Evolutionary conservation across 2,113 vertebrate genomes (phyloP).

Genomic region (Callaeas wilsoni): DNA sequence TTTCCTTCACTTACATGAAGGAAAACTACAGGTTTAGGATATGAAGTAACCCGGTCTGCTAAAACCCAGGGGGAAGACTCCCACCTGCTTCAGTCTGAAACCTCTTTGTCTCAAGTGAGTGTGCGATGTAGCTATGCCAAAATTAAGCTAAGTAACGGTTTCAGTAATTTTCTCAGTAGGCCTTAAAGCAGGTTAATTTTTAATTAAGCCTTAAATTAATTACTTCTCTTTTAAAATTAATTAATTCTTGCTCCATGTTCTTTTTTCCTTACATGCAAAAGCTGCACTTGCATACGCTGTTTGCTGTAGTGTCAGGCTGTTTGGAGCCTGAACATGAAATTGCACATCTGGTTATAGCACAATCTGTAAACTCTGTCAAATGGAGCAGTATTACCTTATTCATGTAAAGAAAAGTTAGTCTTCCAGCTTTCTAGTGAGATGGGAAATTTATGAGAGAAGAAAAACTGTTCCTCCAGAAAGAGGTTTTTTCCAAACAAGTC

Average conservation of each 20-base stretch:
- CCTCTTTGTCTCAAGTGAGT: background rate
- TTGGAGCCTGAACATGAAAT: background rate
- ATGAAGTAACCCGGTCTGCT: background rate
- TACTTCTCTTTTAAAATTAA: background rate
- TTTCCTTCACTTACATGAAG: background rate
- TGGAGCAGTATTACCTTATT: background rate
- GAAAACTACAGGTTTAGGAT: background rate
- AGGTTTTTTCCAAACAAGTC: background rate
- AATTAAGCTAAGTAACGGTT: background rate
- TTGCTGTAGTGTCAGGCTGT: background rate
- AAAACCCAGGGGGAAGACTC: background rate
- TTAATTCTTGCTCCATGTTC: background rate
- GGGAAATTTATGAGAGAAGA: background rate
- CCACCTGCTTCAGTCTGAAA: background rate
- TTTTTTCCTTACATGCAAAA: background rate
- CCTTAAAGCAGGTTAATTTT: background rate
- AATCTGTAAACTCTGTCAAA: background rate
- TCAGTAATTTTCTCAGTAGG: background rate
- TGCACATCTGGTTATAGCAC: background rate
- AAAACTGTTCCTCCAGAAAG: background rate
- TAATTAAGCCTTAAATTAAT: slow-evolving; percentile 15
- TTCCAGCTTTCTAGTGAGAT: background rate
- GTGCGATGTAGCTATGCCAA: background rate
- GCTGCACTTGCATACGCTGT: background rate
- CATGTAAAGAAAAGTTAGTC: background rate